phyloP scores from a whole-genome alignment of 1,140 invertebrate species.

The Trigoniulus corallinus region DNA sequence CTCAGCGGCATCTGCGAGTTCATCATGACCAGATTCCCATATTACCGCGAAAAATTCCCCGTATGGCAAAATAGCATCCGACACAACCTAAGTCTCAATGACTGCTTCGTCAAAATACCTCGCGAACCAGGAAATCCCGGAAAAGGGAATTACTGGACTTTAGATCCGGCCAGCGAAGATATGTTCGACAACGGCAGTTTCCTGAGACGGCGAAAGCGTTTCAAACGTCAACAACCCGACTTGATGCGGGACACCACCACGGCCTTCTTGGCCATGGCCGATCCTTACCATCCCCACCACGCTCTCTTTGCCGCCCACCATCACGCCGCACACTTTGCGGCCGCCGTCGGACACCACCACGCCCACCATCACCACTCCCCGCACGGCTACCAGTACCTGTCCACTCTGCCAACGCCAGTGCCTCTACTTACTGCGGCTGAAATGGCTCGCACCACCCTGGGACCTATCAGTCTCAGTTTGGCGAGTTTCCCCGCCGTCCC shows the following conservation, averaged over 20 bases:
- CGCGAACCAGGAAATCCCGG: constrained; percentile 95
- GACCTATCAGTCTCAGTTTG: neutral
- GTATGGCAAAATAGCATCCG: constrained; percentile 73
- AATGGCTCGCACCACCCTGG: neutral
- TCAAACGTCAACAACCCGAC: constrained; percentile 59
- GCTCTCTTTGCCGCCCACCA: neutral
- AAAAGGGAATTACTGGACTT: constrained; percentile 98
- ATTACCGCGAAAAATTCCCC: constrained; percentile 88
- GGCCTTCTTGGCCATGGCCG: neutral
- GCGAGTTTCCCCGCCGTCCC: neutral
- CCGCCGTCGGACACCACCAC: neutral
- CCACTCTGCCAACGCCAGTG: neutral
- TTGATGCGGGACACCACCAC: constrained; percentile 13
- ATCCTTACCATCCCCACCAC: constrained; percentile 3
- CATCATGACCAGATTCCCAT: constrained; percentile 94
- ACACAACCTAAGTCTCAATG: constrained; percentile 93
- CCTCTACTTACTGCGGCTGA: neutral
- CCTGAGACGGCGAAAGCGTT: constrained; percentile 79
- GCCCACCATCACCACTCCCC: neutral
- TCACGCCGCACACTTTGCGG: neutral
- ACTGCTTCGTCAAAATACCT: constrained; percentile 98
- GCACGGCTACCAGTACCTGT: neutral
- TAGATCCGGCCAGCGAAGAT: constrained; percentile 90
- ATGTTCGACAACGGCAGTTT: constrained; percentile 99
- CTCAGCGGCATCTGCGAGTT: constrained; percentile 97